Conservation (phyloP, 2,113 vertebrate species). For the Strigops habroptila region DNA sequence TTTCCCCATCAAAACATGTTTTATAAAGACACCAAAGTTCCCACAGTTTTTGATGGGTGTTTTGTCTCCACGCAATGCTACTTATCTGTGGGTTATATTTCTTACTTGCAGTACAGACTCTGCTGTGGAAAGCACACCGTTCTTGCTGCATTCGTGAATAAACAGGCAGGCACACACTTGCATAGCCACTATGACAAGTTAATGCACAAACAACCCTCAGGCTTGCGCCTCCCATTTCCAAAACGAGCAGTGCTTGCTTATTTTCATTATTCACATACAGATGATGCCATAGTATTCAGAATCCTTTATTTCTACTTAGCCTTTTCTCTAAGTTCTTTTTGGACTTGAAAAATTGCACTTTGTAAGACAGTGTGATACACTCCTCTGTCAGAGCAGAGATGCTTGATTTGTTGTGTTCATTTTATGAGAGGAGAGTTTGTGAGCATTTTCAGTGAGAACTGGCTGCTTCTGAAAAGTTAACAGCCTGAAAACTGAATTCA, state of each 20-base stretch:
- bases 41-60: background rate
- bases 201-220: conserved; percentile 23
- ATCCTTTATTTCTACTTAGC: background rate
- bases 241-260: background rate
- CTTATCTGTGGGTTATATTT: background rate
- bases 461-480: background rate
- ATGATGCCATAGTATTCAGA: background rate
- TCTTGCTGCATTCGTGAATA: background rate
- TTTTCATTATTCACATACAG: conserved; percentile 1
- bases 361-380: background rate
- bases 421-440: background rate
- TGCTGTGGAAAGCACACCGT: background rate
- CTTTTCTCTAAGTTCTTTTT: background rate
- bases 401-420: background rate
- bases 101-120: background rate
- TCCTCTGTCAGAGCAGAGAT: background rate
- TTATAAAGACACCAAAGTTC: conserved; percentile 22
- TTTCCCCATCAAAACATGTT: conserved; percentile 1
- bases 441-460: background rate
- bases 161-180: conserved; percentile 50
- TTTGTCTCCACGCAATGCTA: background rate
- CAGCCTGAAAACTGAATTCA: background rate
- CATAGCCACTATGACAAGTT: conserved; percentile 38
- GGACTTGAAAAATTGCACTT: background rate
- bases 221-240: conserved; percentile 20